Evolutionary conservation across 2,888 invertebrate genomes (phyloP).

Genomic region (Hypselothyrea guttata): DNA sequence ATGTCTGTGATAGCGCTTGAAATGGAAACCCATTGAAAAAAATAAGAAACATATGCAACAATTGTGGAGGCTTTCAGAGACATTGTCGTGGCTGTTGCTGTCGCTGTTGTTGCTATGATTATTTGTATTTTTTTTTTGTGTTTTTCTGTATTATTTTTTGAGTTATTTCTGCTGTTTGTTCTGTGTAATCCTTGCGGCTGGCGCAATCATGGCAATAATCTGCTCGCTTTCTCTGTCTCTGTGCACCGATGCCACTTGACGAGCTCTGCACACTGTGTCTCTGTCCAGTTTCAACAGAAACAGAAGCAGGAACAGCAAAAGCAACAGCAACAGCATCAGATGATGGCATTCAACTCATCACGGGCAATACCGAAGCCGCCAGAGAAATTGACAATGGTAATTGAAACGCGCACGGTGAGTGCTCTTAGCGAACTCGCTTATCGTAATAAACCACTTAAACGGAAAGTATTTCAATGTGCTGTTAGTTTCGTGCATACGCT

Average conservation of each 20-base stretch:
- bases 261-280: conserved; percentile 14
- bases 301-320: not conserved
- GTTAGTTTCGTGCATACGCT: conserved; percentile 40
- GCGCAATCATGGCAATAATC: conserved; percentile 58
- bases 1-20: conserved; percentile 33
- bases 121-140: conserved; percentile 1
- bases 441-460: conserved; percentile 72
- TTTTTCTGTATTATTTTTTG: conserved; percentile 6
- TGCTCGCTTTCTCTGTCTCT: too few relatives aligned
- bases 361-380: conserved; percentile 13
- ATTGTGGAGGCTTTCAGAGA: conserved; percentile 12
- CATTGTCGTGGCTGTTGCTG: not conserved
- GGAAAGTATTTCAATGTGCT: conserved; percentile 51
- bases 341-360: too few relatives aligned
- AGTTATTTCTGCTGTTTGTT: conserved; percentile 5
- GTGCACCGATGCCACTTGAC: conserved; percentile 47
- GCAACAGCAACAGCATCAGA: not conserved
- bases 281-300: conserved; percentile 5
- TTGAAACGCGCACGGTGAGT: conserved; percentile 62
- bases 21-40: conserved; percentile 21
- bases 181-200: conserved; percentile 53
- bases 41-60: conserved; percentile 13
- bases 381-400: conserved; percentile 64
- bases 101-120: conserved; percentile 2
- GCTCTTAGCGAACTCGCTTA: conserved; percentile 59